phyloP scores from a whole-genome alignment of 2,797 vertebrate genomes.

The Orestias chungarensis region DNA sequence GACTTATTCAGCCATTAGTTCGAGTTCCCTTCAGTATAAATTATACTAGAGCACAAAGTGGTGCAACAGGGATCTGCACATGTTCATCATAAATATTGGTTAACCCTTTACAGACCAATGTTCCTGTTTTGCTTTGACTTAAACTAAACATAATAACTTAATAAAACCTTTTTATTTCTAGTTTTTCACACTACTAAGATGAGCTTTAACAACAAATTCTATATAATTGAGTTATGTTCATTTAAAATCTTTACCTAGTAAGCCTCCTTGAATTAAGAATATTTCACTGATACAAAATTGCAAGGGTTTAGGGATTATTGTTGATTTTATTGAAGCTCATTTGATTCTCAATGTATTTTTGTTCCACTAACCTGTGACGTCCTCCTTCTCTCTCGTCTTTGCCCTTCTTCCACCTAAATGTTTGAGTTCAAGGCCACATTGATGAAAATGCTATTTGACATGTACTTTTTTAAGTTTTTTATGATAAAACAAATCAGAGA shows the following conservation, averaged over 20 bases:
- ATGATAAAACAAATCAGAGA: conserved; percentile 46
- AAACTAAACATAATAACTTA: too few species aligned
- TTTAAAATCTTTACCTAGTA: conserved; percentile 12
- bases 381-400: conserved; percentile 24
- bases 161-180: too few species aligned
- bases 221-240: too few species aligned
- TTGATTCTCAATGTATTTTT: conserved; percentile 78
- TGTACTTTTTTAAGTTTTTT: conserved; percentile 45
- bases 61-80: too few species aligned
- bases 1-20: too few species aligned
- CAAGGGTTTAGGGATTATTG: neutral
- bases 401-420: conserved; percentile 31
- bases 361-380: conserved; percentile 81
- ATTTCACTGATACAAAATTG: conserved; percentile 12
- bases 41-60: too few species aligned
- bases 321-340: conserved; percentile 25
- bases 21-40: too few species aligned
- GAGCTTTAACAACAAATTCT: too few species aligned
- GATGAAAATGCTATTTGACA: conserved; percentile 50
- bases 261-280: conserved; percentile 13
- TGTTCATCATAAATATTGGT: too few species aligned
- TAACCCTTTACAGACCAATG: too few species aligned
- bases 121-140: too few species aligned
- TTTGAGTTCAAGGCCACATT: conserved; percentile 50
- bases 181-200: too few species aligned